A percentile compares a stretch with the other conserved stretches of the same genome.
These are phyloP conservation scores for Prionace glauca DNA, from an alignment of 2,797 vertebrate genomes.

Conservation along the genomic window DNA sequence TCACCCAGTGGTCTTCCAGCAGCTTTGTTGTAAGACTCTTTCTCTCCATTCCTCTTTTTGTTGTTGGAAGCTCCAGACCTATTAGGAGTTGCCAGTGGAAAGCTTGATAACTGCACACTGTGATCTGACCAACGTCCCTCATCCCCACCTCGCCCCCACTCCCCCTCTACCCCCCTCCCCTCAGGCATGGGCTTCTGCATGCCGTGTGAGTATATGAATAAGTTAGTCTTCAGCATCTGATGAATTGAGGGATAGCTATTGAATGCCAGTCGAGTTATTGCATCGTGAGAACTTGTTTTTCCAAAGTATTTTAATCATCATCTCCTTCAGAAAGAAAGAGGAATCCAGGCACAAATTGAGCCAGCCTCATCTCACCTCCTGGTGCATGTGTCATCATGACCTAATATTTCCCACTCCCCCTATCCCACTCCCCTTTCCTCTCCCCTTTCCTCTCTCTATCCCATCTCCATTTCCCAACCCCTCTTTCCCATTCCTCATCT, in stretches of 20 bases:
- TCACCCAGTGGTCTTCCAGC: slow-evolving; percentile 51
- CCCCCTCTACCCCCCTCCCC: no score
- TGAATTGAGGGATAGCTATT: neutral
- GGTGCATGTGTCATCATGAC: neutral
- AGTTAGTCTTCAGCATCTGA: neutral
- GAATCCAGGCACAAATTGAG: neutral
- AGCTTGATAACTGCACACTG: slow-evolving; percentile 41
- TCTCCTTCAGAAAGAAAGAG: neutral
- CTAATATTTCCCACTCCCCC: neutral
- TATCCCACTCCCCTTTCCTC: no score
- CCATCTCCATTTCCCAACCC: no score
- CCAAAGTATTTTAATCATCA: neutral
- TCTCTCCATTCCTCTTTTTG: slow-evolving; percentile 31
- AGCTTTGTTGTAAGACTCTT: slow-evolving; percentile 45
- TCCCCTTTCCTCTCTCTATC: no score
- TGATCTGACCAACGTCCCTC: slow-evolving; percentile 42
- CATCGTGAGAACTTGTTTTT: neutral
- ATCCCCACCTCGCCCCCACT: neutral
- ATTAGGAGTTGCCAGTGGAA: neutral
- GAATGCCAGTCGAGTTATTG: neutral
- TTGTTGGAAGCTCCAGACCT: neutral
- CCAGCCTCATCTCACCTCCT: neutral
- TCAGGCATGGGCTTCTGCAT: neutral
- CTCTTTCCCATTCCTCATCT: no score
- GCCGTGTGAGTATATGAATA: neutral